Conservation (phyloP, 2,888 invertebrate species). For the Labia minor region DNA sequence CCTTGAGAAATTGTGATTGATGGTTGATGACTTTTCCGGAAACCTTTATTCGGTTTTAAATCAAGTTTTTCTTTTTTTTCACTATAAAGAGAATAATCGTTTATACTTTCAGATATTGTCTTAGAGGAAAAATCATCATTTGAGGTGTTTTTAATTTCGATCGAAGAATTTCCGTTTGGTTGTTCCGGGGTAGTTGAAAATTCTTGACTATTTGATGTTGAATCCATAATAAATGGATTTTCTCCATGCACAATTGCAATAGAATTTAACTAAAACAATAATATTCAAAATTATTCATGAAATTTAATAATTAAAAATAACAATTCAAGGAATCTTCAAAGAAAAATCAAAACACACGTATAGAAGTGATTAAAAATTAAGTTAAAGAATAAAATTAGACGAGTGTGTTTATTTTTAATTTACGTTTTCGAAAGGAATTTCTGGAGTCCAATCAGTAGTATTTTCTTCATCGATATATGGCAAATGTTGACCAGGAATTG, state of each 20-base stretch:
- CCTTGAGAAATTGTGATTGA: not conserved
- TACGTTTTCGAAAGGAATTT: conserved; percentile 86
- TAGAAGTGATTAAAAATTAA: no score
- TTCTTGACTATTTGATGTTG: no score
- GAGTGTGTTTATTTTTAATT: no score
- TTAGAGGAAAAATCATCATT: not conserved
- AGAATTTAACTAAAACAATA: no score
- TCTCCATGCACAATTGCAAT: no score
- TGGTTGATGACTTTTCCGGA: not conserved
- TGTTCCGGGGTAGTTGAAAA: no score
- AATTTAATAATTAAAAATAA: not conserved
- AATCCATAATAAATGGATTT: no score
- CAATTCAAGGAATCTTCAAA: not conserved
- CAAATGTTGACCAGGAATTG: not conserved
- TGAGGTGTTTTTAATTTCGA: not conserved
- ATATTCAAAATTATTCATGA: not conserved
- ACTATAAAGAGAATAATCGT: no score
- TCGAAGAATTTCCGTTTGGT: not conserved
- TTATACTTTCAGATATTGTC: no score
- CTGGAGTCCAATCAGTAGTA: conserved; percentile 78
- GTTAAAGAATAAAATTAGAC: no score
- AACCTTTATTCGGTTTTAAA: not conserved
- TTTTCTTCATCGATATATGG: conserved; percentile 59
- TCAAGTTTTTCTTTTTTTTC: conserved; percentile 21
- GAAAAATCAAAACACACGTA: no score